Conservation (phyloP, 1,140 invertebrate genomes). For the Brachionus paranguensis region DNA sequence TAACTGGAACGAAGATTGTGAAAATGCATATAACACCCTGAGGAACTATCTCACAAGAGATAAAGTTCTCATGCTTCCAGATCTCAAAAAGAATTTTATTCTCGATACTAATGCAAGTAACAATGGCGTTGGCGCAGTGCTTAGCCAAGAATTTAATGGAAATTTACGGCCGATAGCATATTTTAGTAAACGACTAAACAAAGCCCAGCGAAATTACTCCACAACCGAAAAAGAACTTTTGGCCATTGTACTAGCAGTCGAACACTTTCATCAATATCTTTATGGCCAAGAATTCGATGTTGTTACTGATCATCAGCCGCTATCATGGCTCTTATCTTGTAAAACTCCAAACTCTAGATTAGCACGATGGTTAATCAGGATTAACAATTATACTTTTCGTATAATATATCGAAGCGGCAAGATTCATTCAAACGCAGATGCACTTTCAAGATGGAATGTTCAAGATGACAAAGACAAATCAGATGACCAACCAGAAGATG, state of each 20-base stretch:
- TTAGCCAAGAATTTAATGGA: slow-evolving; percentile 44
- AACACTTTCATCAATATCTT: slow-evolving; percentile 53
- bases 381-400: not conserved
- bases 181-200: slow-evolving; percentile 12
- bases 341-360: slow-evolving; percentile 38
- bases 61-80: no score
- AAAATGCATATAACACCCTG: no score
- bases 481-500: not conserved
- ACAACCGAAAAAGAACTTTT: slow-evolving; percentile 50
- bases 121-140: no score
- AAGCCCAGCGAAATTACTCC: slow-evolving; percentile 42
- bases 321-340: slow-evolving; percentile 48
- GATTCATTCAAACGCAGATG: not conserved
- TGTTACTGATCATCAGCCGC: slow-evolving; percentile 57
- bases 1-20: no score
- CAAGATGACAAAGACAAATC: not conserved
- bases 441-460: not conserved
- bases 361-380: not conserved
- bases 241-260: slow-evolving; percentile 52
- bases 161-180: not conserved
- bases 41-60: no score
- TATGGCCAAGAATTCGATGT: slow-evolving; percentile 54
- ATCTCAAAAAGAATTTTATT: no score
- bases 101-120: no score
- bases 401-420: not conserved